Percentiles rank a stretch among this genome's conserved stretches.
Evolutionary conservation across 2,797 vertebrate species (phyloP).

Genomic region (Agapornis canus): DNA sequence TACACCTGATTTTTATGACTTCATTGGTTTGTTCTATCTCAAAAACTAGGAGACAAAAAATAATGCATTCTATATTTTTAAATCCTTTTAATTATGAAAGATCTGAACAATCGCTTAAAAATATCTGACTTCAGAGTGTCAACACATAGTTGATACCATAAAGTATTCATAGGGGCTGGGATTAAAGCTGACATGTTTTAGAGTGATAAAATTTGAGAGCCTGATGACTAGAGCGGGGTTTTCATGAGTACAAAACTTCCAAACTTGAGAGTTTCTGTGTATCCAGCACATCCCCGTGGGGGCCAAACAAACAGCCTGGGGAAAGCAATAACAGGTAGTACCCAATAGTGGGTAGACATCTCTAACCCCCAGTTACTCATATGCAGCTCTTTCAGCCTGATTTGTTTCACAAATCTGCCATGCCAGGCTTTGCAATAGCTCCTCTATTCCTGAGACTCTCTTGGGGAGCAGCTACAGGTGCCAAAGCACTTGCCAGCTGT

Average conservation of each 20-base stretch:
- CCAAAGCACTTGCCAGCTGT: slow-evolving; percentile 23
- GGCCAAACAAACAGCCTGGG: not conserved
- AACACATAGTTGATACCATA: not conserved
- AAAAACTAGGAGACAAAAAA: not conserved
- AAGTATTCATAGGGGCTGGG: slow-evolving; percentile 10
- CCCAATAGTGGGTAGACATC: fast-evolving
- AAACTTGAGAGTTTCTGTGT: not conserved
- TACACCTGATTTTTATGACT: slow-evolving; percentile 59
- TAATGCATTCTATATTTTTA: slow-evolving; percentile 11
- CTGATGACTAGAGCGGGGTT: not conserved
- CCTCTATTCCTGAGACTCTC: not conserved
- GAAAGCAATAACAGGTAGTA: not conserved
- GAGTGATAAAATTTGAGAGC: not conserved
- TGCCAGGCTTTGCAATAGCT: not conserved
- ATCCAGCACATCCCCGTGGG: not conserved
- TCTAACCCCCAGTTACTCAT: not conserved
- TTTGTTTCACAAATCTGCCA: not conserved
- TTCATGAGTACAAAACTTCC: not conserved
- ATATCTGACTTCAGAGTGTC: not conserved
- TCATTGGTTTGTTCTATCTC: slow-evolving; percentile 6
- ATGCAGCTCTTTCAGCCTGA: not conserved
- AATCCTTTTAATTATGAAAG: slow-evolving; percentile 17
- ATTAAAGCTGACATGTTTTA: not conserved
- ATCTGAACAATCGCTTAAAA: slow-evolving; percentile 37
- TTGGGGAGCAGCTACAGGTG: not conserved